These are phyloP conservation scores for Rhipidura dahli DNA, from an alignment of 2,113 vertebrate species.

Conservation along the genomic window DNA sequence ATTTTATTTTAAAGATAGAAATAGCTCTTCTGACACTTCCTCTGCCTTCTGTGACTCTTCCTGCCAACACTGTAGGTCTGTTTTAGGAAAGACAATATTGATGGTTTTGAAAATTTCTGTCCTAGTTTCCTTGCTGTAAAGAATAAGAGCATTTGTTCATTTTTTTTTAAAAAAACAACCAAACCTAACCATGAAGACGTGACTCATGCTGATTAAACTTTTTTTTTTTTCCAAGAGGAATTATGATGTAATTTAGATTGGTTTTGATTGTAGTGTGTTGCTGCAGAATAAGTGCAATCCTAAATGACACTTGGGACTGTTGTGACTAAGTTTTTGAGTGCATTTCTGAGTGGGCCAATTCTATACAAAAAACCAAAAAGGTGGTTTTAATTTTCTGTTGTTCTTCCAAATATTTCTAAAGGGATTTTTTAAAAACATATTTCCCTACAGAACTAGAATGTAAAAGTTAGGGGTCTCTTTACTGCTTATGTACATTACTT, in stretches of 20 bases:
- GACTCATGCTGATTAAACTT: background rate
- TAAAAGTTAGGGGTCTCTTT: background rate
- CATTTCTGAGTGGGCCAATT: background rate
- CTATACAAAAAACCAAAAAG: background rate
- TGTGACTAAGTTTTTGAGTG: background rate
- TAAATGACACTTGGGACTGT: background rate
- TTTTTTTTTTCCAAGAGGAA: background rate
- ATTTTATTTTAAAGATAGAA: background rate
- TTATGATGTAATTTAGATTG: background rate
- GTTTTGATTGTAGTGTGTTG: background rate
- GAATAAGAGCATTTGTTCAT: background rate
- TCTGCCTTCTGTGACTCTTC: background rate
- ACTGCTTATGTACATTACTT: background rate
- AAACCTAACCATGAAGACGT: background rate
- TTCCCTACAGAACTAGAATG: background rate
- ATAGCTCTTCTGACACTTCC: background rate
- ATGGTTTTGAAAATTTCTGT: background rate
- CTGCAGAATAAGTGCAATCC: background rate
- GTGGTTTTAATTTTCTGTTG: background rate
- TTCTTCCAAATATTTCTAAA: background rate
- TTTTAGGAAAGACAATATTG: background rate
- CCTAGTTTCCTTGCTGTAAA: background rate
- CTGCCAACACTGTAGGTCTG: background rate
- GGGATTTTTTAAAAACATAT: background rate
- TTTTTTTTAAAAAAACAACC: background rate